Conservation (phyloP, 2,113 vertebrate genomes). For the Cervus canadensis region DNA sequence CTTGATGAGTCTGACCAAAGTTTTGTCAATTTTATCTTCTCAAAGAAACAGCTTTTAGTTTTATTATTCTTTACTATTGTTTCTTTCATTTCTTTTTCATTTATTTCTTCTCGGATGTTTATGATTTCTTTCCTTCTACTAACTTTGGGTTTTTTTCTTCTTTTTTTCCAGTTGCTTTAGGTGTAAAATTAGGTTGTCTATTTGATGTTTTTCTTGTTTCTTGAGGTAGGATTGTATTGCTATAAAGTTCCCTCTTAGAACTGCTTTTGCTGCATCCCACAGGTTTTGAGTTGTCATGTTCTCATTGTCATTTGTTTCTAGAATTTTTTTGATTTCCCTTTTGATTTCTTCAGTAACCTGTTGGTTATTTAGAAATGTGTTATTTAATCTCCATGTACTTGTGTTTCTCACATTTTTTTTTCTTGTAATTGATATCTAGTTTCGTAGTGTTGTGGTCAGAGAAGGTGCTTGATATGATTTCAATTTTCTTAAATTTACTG, state of each 20-base stretch:
- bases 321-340: background rate
- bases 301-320: background rate
- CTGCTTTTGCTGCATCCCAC: background rate
- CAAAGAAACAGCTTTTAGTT: background rate
- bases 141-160: background rate
- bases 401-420: background rate
- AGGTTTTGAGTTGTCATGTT: background rate
- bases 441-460: background rate
- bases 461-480: background rate
- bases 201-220: background rate
- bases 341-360: background rate
- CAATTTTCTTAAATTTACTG: background rate
- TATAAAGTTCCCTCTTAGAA: background rate
- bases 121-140: background rate
- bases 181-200: background rate
- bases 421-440: background rate
- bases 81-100: background rate
- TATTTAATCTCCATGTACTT: background rate
- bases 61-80: background rate
- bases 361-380: background rate
- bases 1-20: background rate
- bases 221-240: background rate
- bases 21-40: background rate
- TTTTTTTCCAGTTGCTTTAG: background rate
- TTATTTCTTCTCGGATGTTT: background rate